Conservation (phyloP, 2,797 vertebrate genomes). For the Alcedo atthis region DNA sequence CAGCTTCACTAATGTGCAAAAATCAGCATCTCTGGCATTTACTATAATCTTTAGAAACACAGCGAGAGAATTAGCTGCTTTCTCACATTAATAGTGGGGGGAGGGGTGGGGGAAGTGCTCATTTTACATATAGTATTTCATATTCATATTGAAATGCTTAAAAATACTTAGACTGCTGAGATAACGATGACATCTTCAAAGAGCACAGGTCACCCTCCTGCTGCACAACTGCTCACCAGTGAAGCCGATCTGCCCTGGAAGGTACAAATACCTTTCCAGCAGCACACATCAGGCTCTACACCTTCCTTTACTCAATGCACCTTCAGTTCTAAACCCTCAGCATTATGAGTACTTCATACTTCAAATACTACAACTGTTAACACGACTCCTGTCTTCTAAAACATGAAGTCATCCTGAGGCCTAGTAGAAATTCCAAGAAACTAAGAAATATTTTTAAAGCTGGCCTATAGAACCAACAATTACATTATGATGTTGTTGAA, state of each 20-base stretch:
- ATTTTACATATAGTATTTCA: not conserved
- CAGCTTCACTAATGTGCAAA: not conserved
- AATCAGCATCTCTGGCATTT: not conserved
- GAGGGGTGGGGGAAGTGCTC: rapidly evolving
- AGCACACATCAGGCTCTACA: not conserved
- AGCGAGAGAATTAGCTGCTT: not conserved
- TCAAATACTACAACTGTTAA: not conserved
- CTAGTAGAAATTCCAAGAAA: not conserved
- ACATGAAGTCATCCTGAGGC: not conserved
- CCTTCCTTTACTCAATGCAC: not conserved
- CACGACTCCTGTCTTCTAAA: not conserved
- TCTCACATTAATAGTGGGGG: not conserved
- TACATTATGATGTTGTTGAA: not conserved
- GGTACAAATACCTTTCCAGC: not conserved
- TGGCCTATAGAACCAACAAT: not conserved
- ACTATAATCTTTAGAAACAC: not conserved
- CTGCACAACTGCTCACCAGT: not conserved
- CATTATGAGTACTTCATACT: not conserved
- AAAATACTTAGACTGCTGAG: not conserved
- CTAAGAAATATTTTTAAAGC: not conserved
- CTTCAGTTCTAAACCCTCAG: not conserved
- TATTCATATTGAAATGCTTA: not conserved
- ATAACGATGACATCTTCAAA: not conserved
- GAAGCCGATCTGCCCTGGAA: not conserved
- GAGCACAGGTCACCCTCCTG: not conserved